These are phyloP conservation scores for Euthynnus affinis DNA, from an alignment of 2,797 vertebrate genomes.

Conservation along the genomic window DNA sequence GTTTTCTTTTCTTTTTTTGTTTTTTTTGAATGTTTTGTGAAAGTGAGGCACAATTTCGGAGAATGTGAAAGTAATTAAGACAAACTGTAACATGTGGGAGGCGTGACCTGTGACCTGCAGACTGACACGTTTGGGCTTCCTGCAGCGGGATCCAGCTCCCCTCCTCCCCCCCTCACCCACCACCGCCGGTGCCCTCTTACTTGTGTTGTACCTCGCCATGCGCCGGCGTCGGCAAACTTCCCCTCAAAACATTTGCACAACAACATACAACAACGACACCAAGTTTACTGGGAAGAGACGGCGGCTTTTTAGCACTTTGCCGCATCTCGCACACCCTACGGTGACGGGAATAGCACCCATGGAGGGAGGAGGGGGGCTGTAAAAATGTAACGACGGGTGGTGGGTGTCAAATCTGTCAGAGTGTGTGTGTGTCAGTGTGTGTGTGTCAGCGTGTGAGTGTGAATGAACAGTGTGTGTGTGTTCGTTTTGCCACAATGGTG, in stretches of 20 bases:
- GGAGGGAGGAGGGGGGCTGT: conserved; percentile 58
- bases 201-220: conserved; percentile 65
- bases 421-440: conserved; percentile 37
- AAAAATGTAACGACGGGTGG: conserved; percentile 60
- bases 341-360: conserved; percentile 70
- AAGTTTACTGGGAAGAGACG: conserved; percentile 64
- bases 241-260: conserved; percentile 76
- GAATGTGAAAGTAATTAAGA: conserved; percentile 56
- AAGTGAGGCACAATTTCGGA: conserved; percentile 27
- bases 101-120: conserved; percentile 54
- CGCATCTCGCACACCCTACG: conserved; percentile 58
- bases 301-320: conserved; percentile 70
- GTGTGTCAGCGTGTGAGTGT: conserved; percentile 34
- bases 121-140: conserved; percentile 36
- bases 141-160: background rate
- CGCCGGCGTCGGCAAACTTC: conserved; percentile 65
- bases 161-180: background rate
- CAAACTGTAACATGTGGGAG: conserved; percentile 49
- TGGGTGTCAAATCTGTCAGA: conserved; percentile 73
- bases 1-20: no score
- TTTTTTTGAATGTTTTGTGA: conserved; percentile 42
- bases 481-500: conserved; percentile 33
- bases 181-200: conserved; percentile 44
- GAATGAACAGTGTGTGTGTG: conserved; percentile 47
- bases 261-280: conserved; percentile 59